Evolutionary conservation across 2,888 invertebrate species (phyloP).

Genomic region (Drosophila hawaiiensis): DNA sequence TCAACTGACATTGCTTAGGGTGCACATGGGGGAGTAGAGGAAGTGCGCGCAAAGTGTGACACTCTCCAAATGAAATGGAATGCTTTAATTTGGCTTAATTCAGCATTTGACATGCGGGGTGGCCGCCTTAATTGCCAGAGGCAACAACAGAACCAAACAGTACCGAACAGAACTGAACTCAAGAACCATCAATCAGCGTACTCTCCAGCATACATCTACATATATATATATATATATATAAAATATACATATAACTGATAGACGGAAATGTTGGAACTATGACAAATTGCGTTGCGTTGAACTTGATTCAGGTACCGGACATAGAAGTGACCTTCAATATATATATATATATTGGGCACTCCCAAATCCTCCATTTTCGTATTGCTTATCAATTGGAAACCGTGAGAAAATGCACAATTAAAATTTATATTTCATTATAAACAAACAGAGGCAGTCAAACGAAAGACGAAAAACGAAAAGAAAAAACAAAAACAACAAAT

Average conservation of each 20-base stretch:
- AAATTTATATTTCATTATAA: conserved; percentile 63
- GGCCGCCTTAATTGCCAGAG: conserved; percentile 72
- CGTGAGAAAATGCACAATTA: conserved; percentile 77
- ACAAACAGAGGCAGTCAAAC: conserved; percentile 33
- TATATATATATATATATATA: not conserved
- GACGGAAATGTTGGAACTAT: conserved; percentile 1
- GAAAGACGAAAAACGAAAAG: not conserved
- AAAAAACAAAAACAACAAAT: conserved; percentile 14
- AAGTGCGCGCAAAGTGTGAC: conserved; percentile 77
- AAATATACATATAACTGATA: conserved; percentile 16
- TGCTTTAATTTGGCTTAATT: conserved; percentile 78
- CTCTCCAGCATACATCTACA: not conserved
- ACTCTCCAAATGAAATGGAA: conserved; percentile 78
- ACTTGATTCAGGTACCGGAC: conserved; percentile 35
- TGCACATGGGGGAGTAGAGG: conserved; percentile 58
- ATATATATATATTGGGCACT: conserved; percentile 3
- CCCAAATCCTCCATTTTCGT: conserved; percentile 32
- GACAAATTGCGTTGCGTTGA: conserved; percentile 45
- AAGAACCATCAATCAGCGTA: conserved; percentile 41
- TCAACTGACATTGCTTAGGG: conserved; percentile 20
- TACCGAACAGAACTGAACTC: conserved; percentile 26
- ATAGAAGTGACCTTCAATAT: conserved; percentile 45
- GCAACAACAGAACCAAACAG: conserved; percentile 20
- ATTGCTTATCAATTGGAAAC: conserved; percentile 56
- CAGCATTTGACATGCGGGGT: conserved; percentile 77